These are phyloP conservation scores for Steinernema hermaphroditum DNA, from an alignment of 2,888 invertebrate genomes.

Conservation along the genomic window DNA sequence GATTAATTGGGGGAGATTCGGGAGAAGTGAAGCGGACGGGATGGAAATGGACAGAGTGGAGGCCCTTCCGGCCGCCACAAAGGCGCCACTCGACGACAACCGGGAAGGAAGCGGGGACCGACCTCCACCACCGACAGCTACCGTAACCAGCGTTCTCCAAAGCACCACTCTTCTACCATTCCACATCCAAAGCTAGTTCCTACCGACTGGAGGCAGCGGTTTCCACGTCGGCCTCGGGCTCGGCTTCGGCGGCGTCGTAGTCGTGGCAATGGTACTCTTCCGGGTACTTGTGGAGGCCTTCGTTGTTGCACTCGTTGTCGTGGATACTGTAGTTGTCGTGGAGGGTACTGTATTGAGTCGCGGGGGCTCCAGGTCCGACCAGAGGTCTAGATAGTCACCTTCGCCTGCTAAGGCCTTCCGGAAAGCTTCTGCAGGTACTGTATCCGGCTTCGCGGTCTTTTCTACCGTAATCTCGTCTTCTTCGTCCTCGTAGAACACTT, in stretches of 20 bases:
- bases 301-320: conserved; percentile 35
- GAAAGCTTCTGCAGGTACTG: background rate
- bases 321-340: conserved; percentile 32
- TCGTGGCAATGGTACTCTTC: background rate
- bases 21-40: background rate
- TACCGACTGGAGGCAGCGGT: background rate
- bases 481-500: conserved; percentile 34
- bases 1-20: conserved; percentile 26
- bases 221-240: conserved; percentile 34
- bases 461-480: conserved; percentile 29
- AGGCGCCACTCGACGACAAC: background rate
- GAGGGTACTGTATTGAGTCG: conserved; percentile 21
- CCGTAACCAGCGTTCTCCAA: conserved; percentile 28
- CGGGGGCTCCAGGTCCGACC: conserved; percentile 38
- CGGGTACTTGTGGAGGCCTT: conserved; percentile 37
- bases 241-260: background rate
- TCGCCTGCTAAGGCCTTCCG: conserved; percentile 21
- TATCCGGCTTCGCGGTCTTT: background rate
- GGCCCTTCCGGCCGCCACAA: background rate
- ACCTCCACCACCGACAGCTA: conserved; percentile 21
- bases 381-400: conserved; percentile 36
- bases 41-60: background rate
- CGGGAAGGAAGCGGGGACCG: conserved; percentile 11
- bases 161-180: conserved; percentile 21
- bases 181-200: conserved; percentile 28